phyloP scores from a whole-genome alignment of 2,113 vertebrate genomes.

The Oreocharis arfaki region DNA sequence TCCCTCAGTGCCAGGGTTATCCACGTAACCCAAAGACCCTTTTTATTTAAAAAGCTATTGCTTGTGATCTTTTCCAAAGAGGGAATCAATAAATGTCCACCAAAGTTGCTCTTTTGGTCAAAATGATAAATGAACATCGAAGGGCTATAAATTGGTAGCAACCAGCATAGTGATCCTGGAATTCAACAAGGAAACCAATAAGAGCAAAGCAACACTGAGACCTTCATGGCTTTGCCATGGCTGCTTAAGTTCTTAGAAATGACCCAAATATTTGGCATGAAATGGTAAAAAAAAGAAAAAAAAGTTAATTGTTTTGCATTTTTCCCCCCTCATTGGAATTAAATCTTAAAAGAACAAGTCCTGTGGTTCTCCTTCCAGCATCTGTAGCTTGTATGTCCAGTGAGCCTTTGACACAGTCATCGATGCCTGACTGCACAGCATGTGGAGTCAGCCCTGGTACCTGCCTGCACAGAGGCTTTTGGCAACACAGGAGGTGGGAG shows the following conservation, averaged over 20 bases:
- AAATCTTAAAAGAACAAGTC: not conserved
- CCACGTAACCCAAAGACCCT: constrained; percentile 32
- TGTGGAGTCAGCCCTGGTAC: not conserved
- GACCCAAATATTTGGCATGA: not conserved
- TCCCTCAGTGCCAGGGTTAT: constrained; percentile 44
- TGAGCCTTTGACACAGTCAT: not conserved
- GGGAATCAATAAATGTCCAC: constrained; percentile 52
- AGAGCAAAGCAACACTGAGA: not conserved
- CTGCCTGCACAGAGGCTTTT: not conserved
- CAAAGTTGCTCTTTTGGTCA: constrained; percentile 52
- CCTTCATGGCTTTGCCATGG: not conserved
- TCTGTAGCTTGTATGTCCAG: not conserved
- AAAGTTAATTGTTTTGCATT: not conserved
- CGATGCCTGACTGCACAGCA: not conserved
- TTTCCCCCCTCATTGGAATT: not conserved
- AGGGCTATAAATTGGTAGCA: constrained; percentile 41
- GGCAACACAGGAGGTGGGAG: not conserved
- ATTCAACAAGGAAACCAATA: constrained; percentile 18
- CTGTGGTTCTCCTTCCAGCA: not conserved
- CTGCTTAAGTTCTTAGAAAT: not conserved
- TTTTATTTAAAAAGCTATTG: constrained; percentile 56
- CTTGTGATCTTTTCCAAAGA: constrained; percentile 60
- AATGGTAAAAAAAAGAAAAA: not conserved
- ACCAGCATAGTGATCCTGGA: not conserved
- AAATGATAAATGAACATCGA: constrained; percentile 54